Evolutionary conservation across 2,797 vertebrate genomes (phyloP).

Genomic region (Semaprochilodus insignis): DNA sequence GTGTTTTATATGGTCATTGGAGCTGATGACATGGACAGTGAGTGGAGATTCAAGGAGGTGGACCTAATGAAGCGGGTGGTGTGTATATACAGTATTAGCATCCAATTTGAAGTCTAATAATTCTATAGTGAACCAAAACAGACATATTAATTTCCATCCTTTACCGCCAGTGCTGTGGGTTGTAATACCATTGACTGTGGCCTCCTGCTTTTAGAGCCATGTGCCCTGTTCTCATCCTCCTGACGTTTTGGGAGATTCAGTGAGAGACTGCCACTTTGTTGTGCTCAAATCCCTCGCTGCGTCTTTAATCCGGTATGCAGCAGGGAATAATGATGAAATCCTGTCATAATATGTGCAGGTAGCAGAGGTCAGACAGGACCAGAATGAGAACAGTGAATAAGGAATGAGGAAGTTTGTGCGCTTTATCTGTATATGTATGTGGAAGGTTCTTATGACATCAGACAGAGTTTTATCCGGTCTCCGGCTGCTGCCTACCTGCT

Average conservation of each 20-base stretch:
- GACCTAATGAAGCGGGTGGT: no score
- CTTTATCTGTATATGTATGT: background rate
- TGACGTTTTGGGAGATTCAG: constrained; percentile 14
- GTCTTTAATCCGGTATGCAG: constrained; percentile 18
- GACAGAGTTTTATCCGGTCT: no score
- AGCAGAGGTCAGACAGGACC: background rate
- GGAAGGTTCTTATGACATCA: no score
- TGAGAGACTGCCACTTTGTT: constrained; percentile 16
- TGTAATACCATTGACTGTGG: background rate
- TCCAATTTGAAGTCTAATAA: no score
- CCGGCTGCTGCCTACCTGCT: background rate
- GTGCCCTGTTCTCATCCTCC: background rate
- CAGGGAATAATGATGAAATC: constrained; percentile 41
- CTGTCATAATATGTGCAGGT: constrained; percentile 20
- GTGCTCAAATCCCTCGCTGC: background rate
- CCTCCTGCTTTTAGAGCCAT: background rate
- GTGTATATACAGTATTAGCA: no score
- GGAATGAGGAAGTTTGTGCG: background rate
- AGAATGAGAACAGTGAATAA: constrained; percentile 2
- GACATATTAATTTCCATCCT: background rate
- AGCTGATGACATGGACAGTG: no score
- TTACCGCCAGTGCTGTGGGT: background rate
- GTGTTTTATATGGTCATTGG: no score
- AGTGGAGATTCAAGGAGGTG: no score
- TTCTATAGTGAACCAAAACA: no score